phyloP scores from a whole-genome alignment of 2,888 invertebrate genomes.

The Gastracanthus pulcherrimus region DNA sequence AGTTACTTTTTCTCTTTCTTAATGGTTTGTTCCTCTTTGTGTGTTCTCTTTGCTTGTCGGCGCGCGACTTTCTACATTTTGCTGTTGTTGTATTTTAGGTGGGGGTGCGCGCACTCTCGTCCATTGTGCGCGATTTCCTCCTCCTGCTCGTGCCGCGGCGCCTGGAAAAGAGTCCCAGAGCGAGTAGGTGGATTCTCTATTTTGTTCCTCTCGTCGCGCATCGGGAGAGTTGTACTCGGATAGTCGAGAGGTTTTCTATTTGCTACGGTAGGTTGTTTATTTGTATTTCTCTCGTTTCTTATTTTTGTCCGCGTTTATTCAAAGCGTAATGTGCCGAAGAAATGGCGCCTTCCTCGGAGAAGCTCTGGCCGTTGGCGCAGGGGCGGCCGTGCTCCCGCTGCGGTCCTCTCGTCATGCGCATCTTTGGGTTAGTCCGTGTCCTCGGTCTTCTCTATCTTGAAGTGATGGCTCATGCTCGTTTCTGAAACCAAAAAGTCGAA shows the following conservation, averaged over 20 bases:
- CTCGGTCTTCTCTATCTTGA: constrained; percentile 46
- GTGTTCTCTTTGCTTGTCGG: neutral
- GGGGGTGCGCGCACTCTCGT: neutral
- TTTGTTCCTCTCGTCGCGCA: too few species aligned
- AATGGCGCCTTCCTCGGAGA: neutral
- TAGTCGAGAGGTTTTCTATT: too few species aligned
- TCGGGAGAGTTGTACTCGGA: too few species aligned
- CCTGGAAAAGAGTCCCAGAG: too few species aligned
- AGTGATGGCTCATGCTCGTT: constrained; percentile 31
- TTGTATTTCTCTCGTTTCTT: too few species aligned
- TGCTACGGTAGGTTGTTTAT: too few species aligned
- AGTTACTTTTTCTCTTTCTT: too few species aligned
- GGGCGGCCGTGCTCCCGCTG: neutral
- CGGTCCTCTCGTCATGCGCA: constrained; percentile 23
- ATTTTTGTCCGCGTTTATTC: neutral
- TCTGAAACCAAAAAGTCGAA: constrained; percentile 43
- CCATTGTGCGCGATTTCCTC: neutral
- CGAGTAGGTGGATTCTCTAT: too few species aligned
- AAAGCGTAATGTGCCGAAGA: constrained; percentile 22
- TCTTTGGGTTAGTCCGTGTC: constrained; percentile 51
- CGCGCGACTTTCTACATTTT: neutral
- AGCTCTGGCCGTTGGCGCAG: neutral
- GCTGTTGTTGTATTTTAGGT: neutral
- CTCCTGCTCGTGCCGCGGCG: neutral
- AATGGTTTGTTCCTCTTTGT: constrained; percentile 13